Percentiles rank a stretch among this genome's conserved stretches.
Evolutionary conservation across 2,888 invertebrate species (phyloP).

Genomic region (Phyllotreta cruciferae): DNA sequence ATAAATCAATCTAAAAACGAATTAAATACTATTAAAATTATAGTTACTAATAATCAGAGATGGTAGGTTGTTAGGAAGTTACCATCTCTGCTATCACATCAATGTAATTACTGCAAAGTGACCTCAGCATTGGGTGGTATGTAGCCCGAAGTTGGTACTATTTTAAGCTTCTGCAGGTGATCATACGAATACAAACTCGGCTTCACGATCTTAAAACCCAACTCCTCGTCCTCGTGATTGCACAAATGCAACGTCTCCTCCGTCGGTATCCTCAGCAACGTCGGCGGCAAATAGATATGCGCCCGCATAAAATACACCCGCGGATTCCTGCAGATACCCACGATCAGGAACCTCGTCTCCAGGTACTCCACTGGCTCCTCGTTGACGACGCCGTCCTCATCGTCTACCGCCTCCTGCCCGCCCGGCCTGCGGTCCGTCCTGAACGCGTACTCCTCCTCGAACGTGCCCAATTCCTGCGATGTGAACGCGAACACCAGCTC

Average conservation of each 20-base stretch:
- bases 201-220: conserved; percentile 64
- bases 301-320: conserved; percentile 67
- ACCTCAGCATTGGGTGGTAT: conserved; percentile 62
- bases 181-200: conserved; percentile 66
- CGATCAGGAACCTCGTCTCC: conserved; percentile 63
- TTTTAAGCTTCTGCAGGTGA: conserved; percentile 62
- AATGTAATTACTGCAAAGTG: conserved; percentile 60
- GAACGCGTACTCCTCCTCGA: conserved; percentile 63
- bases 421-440: conserved; percentile 66
- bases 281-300: conserved; percentile 67
- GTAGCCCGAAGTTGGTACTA: conserved; percentile 63
- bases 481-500: conserved; percentile 71
- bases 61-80: too few relatives aligned
- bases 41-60: too few relatives aligned
- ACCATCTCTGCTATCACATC: too few relatives aligned
- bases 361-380: not conserved
- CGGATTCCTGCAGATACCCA: conserved; percentile 70
- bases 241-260: conserved; percentile 60
- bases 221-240: conserved; percentile 64
- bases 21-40: not conserved
- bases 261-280: conserved; percentile 66
- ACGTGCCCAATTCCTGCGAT: conserved; percentile 68
- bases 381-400: conserved; percentile 44
- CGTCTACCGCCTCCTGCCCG: conserved; percentile 58
- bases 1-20: conserved; percentile 62